Base-by-base conservation (phyloP, 1,140 invertebrate genomes). In the Conopomorpha cramerella region DNA sequence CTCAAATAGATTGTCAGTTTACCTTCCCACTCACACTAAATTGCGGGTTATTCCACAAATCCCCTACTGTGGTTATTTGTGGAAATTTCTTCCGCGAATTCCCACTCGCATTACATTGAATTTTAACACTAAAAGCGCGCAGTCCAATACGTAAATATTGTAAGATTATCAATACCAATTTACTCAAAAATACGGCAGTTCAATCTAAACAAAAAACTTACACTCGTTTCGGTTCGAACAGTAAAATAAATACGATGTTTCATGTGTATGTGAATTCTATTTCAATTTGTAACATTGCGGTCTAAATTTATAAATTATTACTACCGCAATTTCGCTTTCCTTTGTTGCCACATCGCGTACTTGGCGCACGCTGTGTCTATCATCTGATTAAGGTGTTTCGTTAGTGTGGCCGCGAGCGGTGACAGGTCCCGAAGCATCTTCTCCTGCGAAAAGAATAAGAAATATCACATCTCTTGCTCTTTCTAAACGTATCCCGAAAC, bases 311-410 rank as follows among this genome's bases (percentile, higher is more conserved):
- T 6, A 37, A 18, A 40, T 36, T 39, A 45, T 29, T 78, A 81
- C 80, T 86, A 85, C 80, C 85, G 83, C 55, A 84, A 72, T 50
- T 84, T 81, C 48, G 84, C 83, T 54, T 88, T 86, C 39, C 89
- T 77, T 55, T 90, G 87, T 64, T 94, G 91, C 91, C 92, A 95
- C 2, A 87, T 73, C 18, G 82, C 86, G 76, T 88, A 95, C 62
- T 93, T 94, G 37, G 84, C 81, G 52, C 90, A 92, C 1, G 92
- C 91, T 7, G 89, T 85, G 53, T 87, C 86, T 33, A 95, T 78
- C 55, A 95, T 81, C 64, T 90, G 87, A 68, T 93, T 92, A 48
- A 95, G 78, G 65, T 95, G 92, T 70, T 84, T 86, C n/a, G 91
- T 93, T 10, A 95, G 58, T 36, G 93, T 85, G 36, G 90, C 85